A percentile compares a stretch with the other conserved stretches of the same genome.
Evolutionary conservation across 2,797 vertebrate genomes (phyloP).

Genomic region (Gymnoscopelus braueri): DNA sequence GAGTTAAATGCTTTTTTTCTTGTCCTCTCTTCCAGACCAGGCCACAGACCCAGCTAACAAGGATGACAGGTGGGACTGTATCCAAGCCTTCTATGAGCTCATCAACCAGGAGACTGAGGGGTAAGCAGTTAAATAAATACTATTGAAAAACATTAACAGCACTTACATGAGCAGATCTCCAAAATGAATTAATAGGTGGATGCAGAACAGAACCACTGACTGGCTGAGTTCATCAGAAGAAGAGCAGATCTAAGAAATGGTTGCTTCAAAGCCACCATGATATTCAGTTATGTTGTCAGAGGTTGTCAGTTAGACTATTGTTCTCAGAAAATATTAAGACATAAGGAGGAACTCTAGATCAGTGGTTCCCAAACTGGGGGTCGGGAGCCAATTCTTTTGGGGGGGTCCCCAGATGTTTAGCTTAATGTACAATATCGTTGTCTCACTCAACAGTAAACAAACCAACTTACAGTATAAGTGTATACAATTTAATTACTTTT

Average conservation of each 20-base stretch:
- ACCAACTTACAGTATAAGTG: no score
- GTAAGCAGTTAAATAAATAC: constrained; percentile 67
- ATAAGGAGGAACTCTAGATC: neutral
- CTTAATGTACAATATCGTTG: no score
- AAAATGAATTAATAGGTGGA: no score
- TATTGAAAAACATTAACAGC: no score
- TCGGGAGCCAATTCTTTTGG: no score
- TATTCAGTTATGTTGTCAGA: constrained; percentile 20
- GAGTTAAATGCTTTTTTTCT: neutral
- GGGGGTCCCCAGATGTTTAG: no score
- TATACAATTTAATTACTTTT: no score
- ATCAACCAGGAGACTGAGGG: constrained; percentile 82
- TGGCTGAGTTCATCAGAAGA: neutral
- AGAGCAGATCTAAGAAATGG: constrained; percentile 19
- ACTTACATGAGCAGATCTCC: no score
- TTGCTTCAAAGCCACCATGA: constrained; percentile 48
- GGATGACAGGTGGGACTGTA: constrained; percentile 86
- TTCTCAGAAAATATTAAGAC: neutral
- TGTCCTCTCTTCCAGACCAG: constrained; percentile 75
- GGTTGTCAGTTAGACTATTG: constrained; percentile 1
- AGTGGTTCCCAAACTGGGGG: no score
- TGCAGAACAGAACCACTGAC: no score
- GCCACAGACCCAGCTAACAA: constrained; percentile 85
- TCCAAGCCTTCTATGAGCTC: constrained; percentile 87
- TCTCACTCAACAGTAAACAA: no score